A percentile compares a stretch with the other conserved stretches of the same genome.
Evolutionary conservation across 2,888 invertebrate genomes (phyloP).

Genomic region (Lydus trimaculatus): DNA sequence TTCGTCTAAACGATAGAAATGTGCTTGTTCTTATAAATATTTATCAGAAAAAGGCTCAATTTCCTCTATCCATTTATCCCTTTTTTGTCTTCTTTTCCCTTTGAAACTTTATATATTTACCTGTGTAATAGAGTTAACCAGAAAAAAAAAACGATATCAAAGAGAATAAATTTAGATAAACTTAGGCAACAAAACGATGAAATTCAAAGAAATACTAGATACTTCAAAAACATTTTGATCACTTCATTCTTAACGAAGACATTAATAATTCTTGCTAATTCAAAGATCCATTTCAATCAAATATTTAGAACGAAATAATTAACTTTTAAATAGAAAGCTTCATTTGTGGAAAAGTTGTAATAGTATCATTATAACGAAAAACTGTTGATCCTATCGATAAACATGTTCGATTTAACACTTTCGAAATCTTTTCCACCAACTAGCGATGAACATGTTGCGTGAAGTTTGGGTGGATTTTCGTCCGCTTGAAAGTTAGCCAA

Average conservation of each 20-base stretch:
- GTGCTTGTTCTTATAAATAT: conserved; percentile 1
- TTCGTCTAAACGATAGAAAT: not conserved
- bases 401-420: not conserved
- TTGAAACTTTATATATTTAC: not conserved
- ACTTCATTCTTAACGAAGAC: not conserved
- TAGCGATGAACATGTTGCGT: not conserved
- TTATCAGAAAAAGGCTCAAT: not conserved
- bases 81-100: not conserved
- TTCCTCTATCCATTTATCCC: not conserved
- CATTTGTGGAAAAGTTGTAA: too few species aligned
- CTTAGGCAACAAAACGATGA: not conserved
- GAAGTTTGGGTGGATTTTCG: not conserved
- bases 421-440: not conserved
- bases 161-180: not conserved
- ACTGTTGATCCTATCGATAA: not conserved
- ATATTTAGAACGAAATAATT: too few species aligned
- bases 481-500: not conserved
- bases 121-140: not conserved
- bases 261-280: too few species aligned
- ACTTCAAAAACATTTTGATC: too few species aligned
- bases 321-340: too few species aligned
- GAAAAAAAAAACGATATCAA: not conserved
- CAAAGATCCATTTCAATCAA: too few species aligned
- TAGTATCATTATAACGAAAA: too few species aligned
- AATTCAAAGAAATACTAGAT: too few species aligned